Percentiles rank a stretch among this genome's conserved stretches.
phyloP scores from a whole-genome alignment of 1,140 invertebrate genomes.

The Euwallacea similis region DNA sequence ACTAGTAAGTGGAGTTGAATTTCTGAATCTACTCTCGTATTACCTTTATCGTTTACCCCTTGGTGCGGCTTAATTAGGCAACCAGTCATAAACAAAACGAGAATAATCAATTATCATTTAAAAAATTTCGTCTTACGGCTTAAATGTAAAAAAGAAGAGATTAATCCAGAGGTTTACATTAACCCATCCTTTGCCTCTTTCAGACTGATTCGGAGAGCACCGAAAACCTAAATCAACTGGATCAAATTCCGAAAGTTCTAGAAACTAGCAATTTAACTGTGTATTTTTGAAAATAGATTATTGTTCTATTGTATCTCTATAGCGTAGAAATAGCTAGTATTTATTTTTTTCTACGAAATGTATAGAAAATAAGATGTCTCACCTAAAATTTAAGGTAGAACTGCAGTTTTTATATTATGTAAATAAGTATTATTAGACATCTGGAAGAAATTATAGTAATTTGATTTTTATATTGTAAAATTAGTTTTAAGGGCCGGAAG shows the following conservation, averaged over 20 bases:
- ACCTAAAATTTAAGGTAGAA: not conserved
- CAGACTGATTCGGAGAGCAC: constrained; percentile 45
- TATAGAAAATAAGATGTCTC: not conserved
- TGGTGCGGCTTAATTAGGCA: too few species aligned
- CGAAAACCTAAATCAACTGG: constrained; percentile 50
- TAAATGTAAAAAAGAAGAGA: not conserved
- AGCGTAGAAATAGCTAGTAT: too few species aligned
- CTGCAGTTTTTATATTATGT: too few species aligned
- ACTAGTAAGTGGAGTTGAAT: too few species aligned
- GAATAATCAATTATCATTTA: not conserved
- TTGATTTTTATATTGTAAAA: not conserved
- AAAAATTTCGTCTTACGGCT: not conserved
- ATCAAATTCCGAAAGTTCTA: constrained; percentile 46
- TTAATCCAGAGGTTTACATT: not conserved
- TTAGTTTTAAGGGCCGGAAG: constrained; percentile 14
- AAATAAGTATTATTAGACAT: too few species aligned
- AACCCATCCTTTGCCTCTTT: constrained; percentile 1
- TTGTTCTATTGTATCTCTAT: too few species aligned
- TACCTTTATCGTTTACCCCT: too few species aligned
- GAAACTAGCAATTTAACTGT: constrained; percentile 53
- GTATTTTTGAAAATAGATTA: constrained; percentile 46
- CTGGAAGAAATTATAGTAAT: too few species aligned
- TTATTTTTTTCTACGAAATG: constrained; percentile 1
- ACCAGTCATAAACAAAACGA: not conserved
- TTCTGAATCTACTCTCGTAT: too few species aligned